Evolutionary conservation across 2,113 vertebrate genomes (phyloP).

Genomic region (human): DNA sequence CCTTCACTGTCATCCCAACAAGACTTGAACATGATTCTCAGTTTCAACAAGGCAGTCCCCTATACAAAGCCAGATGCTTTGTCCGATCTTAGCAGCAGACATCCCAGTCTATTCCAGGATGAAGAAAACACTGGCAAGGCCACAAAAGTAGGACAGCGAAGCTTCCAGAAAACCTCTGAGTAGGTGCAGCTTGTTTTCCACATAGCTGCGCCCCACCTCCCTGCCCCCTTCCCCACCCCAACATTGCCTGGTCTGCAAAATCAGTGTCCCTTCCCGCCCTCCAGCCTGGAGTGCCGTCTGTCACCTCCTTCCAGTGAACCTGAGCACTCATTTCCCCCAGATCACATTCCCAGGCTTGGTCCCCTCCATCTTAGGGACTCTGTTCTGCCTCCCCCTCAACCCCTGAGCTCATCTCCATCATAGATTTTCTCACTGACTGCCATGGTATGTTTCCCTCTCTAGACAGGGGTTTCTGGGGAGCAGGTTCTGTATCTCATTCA

Average conservation of each 20-base stretch:
- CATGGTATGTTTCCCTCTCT: rapidly evolving
- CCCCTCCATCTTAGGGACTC: neutral
- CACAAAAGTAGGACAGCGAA: neutral
- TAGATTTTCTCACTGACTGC: too few species aligned
- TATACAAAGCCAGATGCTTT: neutral
- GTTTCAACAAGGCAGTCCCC: neutral
- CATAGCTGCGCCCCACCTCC: neutral
- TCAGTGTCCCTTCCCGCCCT: neutral
- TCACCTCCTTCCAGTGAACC: neutral
- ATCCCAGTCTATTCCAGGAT: neutral
- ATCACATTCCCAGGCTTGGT: neutral
- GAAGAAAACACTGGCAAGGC: neutral
- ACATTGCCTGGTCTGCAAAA: neutral
- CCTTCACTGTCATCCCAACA: neutral
- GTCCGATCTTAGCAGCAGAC: neutral
- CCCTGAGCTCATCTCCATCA: neutral
- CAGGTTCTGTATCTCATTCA: neutral
- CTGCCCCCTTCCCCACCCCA: neutral
- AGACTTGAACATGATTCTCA: neutral
- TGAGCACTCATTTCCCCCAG: neutral
- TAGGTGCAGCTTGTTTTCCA: neutral
- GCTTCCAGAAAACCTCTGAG: neutral
- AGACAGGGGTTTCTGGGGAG: neutral
- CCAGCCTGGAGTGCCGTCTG: too few species aligned
- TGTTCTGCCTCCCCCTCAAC: neutral